These are phyloP conservation scores for Stictonetta naevosa DNA, from an alignment of 2,113 vertebrate genomes.

Conservation along the genomic window DNA sequence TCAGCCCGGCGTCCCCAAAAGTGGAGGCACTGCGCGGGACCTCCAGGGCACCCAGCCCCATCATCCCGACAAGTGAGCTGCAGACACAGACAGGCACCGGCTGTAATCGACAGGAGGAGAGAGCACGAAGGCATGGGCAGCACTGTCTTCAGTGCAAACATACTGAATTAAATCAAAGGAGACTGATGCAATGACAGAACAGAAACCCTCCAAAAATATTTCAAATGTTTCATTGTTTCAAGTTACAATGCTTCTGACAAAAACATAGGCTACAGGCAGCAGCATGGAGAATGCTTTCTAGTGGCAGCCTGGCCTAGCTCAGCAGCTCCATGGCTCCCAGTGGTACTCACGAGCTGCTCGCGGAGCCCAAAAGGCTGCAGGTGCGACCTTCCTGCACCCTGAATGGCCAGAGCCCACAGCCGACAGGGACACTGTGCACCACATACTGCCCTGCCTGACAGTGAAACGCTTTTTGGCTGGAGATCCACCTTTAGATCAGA, in stretches of 20 bases:
- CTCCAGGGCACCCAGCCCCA: no score
- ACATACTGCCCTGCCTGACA: rapidly evolving
- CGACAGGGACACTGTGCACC: no score
- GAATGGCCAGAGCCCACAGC: rapidly evolving
- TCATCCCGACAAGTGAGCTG: no score
- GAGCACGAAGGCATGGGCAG: neutral
- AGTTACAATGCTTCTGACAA: neutral
- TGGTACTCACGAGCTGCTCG: rapidly evolving
- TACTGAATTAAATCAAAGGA: neutral
- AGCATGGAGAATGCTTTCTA: neutral
- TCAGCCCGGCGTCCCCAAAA: neutral
- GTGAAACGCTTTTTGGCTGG: neutral
- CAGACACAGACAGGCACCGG: no score
- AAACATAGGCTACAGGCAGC: neutral
- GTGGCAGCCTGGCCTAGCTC: neutral
- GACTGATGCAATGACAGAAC: neutral
- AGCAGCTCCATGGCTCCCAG: neutral
- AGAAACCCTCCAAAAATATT: neutral
- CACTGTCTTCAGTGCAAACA: neutral
- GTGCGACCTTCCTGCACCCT: rapidly evolving
- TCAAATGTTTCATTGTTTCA: neutral
- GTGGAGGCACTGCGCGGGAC: neutral
- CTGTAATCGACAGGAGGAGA: neutral
- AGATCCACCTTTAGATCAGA: neutral
- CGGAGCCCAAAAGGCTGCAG: rapidly evolving